phyloP scores from a whole-genome alignment of 1,140 invertebrate genomes.

The Watersipora subatra region DNA sequence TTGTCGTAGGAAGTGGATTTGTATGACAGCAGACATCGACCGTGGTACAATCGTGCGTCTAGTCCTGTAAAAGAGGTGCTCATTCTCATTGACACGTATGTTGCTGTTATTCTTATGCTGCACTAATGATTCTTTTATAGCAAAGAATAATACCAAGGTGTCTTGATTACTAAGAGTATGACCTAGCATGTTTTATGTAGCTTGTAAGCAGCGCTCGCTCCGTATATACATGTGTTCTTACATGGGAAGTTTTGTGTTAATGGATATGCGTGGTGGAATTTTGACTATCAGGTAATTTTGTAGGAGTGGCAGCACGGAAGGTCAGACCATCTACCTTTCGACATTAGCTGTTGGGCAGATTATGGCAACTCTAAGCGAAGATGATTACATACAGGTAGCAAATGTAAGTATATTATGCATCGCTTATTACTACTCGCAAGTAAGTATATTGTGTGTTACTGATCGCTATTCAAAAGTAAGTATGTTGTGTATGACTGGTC shows the following conservation, averaged over 20 bases:
- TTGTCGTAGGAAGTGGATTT: constrained; percentile 24
- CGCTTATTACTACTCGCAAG: not conserved
- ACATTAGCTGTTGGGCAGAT: constrained; percentile 36
- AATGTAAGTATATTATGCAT: constrained; percentile 21
- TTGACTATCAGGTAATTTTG: constrained; percentile 6
- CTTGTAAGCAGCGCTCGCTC: not conserved
- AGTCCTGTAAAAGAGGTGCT: constrained; percentile 40
- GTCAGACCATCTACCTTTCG: constrained; percentile 35
- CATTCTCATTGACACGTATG: constrained; percentile 40
- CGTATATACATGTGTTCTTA: not conserved
- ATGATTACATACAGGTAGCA: constrained; percentile 38
- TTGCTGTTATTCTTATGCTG: constrained; percentile 4
- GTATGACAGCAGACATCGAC: constrained; percentile 44
- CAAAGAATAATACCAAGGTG: no score
- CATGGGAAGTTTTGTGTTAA: not conserved
- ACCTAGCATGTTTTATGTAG: no score
- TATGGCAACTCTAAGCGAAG: constrained; percentile 36
- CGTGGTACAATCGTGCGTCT: constrained; percentile 41
- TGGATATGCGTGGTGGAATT: not conserved
- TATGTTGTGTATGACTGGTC: no score
- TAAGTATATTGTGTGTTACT: not conserved
- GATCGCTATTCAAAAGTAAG: not conserved
- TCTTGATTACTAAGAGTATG: no score
- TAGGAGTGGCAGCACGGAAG: constrained; percentile 41
- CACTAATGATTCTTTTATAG: no score